Evolutionary conservation across 2,113 vertebrate genomes (phyloP), one percentile per base, ranked within the genome.

Genomic region (Ranitomeya variabilis): DNA sequence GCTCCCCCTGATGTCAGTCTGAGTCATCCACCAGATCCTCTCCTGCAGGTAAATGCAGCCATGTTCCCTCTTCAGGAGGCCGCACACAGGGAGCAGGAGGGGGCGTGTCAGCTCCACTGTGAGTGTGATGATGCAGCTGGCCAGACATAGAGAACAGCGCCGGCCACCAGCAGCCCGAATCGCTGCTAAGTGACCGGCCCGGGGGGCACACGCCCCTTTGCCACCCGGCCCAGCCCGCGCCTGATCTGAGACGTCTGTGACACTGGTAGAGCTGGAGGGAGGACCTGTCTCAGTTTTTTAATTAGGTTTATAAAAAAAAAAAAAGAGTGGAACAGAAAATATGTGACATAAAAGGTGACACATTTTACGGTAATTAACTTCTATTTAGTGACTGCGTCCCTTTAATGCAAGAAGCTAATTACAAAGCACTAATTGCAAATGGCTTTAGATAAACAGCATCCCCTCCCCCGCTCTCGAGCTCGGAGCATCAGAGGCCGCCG

Each of bases 351-450:
- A 83, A 82, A 62, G 23, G 7, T 18, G 62, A n/a, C 60, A 55
- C 77, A 80, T 26, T 80, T 51, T 64, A 83, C 19, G 31, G 18
- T 66, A 83, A 83, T 83, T 66, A 83, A 52, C 59, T 83, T 83
- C 80, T 45, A 37, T 82, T 82, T 31, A 64, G 7, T 66, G 37
- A 60, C 19, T 6, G 12, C 19, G 13, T 26, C 77, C 31, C 37
- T 83, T 67, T 83, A 51, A 83, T 66, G 62, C 66, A 14, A 67
- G 51, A 66, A 12, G 23, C 31, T 83, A 66, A 83, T 83, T 83
- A n/a, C 18, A 21, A 51, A 51, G 10, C 51, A 15, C 11, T n/a
- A 14, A 66, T 19, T 83, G 12, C 51, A 7, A 51, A 52, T 66
- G 31, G 57, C 13, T 64, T 62, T 14, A 66, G 80, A 83, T 66